Evolutionary conservation across 2,113 vertebrate genomes (phyloP).

Genomic region (Pseudorhombus dupliciocellatus): DNA sequence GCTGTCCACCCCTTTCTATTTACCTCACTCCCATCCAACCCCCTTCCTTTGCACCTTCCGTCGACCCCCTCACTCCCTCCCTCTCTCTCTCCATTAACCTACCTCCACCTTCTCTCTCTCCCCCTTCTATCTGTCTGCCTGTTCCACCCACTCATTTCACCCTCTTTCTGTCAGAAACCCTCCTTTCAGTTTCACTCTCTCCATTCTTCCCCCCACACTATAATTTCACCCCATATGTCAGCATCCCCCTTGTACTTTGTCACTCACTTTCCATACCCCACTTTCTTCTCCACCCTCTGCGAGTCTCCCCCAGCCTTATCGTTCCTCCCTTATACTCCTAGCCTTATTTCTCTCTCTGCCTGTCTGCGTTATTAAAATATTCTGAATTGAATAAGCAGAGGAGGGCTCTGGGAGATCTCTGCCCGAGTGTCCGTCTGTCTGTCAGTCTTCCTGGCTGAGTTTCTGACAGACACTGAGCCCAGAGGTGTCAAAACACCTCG

Average conservation of each 20-base stretch:
- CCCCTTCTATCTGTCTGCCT: constrained; percentile 57
- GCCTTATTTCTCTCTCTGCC: constrained; percentile 87
- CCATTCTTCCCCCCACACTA: constrained; percentile 68
- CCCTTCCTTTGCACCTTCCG: constrained; percentile 59
- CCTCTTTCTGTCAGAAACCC: constrained; percentile 74
- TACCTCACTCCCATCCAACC: constrained; percentile 68
- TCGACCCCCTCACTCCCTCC: constrained; percentile 3
- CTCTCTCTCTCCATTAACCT: constrained; percentile 65
- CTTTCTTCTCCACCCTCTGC: constrained; percentile 59
- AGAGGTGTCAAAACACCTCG: constrained; percentile 87
- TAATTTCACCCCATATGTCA: constrained; percentile 80
- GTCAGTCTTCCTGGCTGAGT: constrained; percentile 87
- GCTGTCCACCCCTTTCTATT: constrained; percentile 78
- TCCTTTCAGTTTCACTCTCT: constrained; percentile 68
- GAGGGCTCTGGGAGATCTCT: constrained; percentile 86
- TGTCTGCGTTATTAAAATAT: constrained; percentile 93
- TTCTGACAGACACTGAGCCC: constrained; percentile 81
- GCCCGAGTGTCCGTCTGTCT: constrained; percentile 45
- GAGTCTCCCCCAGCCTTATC: constrained; percentile 67
- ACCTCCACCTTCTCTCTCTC: constrained; percentile 69
- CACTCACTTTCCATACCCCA: constrained; percentile 69
- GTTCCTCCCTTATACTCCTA: constrained; percentile 44
- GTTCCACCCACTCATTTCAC: constrained; percentile 76
- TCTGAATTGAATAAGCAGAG: constrained; percentile 90
- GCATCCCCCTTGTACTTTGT: constrained; percentile 75